Conservation (phyloP, 2,888 invertebrate species). For the Deilephila porcellus region DNA sequence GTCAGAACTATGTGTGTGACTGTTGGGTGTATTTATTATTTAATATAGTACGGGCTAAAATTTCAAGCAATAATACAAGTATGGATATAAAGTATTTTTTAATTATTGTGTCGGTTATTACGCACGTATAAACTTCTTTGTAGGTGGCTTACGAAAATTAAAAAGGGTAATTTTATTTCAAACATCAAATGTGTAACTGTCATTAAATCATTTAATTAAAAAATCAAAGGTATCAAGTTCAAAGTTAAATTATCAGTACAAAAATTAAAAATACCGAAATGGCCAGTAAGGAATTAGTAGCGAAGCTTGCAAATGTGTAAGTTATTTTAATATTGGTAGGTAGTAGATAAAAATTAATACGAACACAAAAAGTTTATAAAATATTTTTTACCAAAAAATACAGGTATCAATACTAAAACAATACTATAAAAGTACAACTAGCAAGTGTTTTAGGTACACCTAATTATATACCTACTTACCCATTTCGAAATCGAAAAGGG, state of each 20-base stretch:
- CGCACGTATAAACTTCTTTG: not conserved
- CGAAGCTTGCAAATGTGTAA: slow-evolving; percentile 32
- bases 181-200: not conserved
- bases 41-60: too few relatives aligned
- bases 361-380: not conserved
- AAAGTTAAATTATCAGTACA: slow-evolving; percentile 2
- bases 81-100: too few relatives aligned
- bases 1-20: too few relatives aligned
- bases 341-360: not conserved
- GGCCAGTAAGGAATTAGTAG: slow-evolving; percentile 31
- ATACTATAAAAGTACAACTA: too few relatives aligned
- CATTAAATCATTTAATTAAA: not conserved
- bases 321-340: not conserved
- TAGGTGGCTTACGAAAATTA: not conserved
- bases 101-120: too few relatives aligned
- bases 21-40: too few relatives aligned
- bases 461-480: too few relatives aligned
- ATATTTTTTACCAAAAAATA: too few relatives aligned
- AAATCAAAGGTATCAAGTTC: not conserved
- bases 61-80: too few relatives aligned
- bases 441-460: too few relatives aligned
- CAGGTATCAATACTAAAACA: too few relatives aligned
- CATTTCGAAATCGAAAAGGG: too few relatives aligned
- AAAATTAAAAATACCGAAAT: not conserved
- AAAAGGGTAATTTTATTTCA: not conserved